Evolutionary conservation across 1,140 invertebrate species (phyloP), one percentile per base, ranked within the genome.

Genomic region (Bombus polaris): DNA sequence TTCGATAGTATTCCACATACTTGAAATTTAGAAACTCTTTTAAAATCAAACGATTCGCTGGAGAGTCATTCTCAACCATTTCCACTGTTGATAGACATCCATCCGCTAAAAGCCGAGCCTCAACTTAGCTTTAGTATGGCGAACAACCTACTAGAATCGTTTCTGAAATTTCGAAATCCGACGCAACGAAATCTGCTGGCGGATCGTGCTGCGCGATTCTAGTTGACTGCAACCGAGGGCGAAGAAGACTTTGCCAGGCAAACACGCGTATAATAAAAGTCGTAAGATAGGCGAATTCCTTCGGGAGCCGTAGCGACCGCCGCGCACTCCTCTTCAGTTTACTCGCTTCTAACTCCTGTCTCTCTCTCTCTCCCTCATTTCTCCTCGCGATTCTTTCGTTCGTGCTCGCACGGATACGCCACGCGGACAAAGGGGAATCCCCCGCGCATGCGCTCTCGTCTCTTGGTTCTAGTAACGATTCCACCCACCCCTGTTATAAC

Each of bases 401-500:
- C 81, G 28, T 47, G 47, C 65, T 53, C 66, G 65, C 75, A 85
- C 83, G 82, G 87, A 83, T 78, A 73, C 59, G 78, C 66, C 70
- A 85, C 74, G 87, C 70, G 89, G 91, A 91, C 93, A 94, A 95
- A 94, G 94, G 94, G 92, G 91, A 87, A 91, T 90, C 79, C 85
- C 84, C 74, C 42, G 92, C 94, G 94, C 94, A 94, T 95, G 95
- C 95, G 95, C 92, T 59, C 81, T 84, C 79, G 81, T 81, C 85
- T 76, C 89, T 77, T 87, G 91, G 89, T 91, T 86, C 92, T 90
- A 88, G 93, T 95, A 95, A 95, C 94, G 94, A 95, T 95, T 94
- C 94, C 84, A 90, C 86, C 88, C 89, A 74, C 68, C 76, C 85
- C 84, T 87, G 85, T 91, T 90, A 90, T 83, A 89, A 91, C 90